Conservation (phyloP, 1,140 invertebrate genomes). For the Drosophila nigromelanica region DNA sequence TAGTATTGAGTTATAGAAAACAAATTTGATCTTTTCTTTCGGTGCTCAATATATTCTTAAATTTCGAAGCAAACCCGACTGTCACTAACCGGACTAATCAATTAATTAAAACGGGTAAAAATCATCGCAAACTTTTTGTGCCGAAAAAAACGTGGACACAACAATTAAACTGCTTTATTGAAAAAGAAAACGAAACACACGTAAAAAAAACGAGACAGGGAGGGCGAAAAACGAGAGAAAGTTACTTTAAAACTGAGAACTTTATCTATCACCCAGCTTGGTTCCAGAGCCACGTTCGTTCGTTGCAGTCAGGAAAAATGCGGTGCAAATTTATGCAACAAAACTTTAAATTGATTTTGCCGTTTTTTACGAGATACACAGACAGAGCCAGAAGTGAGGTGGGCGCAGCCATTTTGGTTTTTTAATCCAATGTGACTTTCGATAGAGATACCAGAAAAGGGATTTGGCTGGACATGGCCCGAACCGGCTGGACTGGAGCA, state of each 20-base stretch:
- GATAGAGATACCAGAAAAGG: conserved; percentile 35
- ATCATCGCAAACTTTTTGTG: conserved; percentile 23
- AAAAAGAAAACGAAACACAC: conserved; percentile 20
- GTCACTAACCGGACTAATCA: conserved; percentile 62
- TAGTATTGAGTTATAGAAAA: neutral
- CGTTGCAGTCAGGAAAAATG: conserved; percentile 52
- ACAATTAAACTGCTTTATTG: conserved; percentile 51
- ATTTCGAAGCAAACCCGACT: conserved; percentile 37
- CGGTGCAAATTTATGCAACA: conserved; percentile 73
- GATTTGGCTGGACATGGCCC: conserved; percentile 32
- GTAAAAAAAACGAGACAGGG: neutral
- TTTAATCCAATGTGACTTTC: conserved; percentile 56
- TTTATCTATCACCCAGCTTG: conserved; percentile 35
- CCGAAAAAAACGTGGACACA: conserved; percentile 21
- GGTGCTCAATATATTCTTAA: conserved; percentile 4
- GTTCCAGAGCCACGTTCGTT: conserved; percentile 2
- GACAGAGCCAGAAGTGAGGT: neutral
- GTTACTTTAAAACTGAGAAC: conserved; percentile 38
- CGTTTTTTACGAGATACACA: conserved; percentile 23
- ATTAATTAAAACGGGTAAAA: conserved; percentile 50
- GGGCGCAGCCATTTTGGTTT: conserved; percentile 35
- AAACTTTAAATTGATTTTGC: conserved; percentile 76
- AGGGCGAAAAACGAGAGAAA: neutral
- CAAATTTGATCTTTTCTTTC: neutral
- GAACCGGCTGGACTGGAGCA: neutral